Conservation (phyloP, 1,140 invertebrate genomes). For the Campoletis sonorensis region DNA sequence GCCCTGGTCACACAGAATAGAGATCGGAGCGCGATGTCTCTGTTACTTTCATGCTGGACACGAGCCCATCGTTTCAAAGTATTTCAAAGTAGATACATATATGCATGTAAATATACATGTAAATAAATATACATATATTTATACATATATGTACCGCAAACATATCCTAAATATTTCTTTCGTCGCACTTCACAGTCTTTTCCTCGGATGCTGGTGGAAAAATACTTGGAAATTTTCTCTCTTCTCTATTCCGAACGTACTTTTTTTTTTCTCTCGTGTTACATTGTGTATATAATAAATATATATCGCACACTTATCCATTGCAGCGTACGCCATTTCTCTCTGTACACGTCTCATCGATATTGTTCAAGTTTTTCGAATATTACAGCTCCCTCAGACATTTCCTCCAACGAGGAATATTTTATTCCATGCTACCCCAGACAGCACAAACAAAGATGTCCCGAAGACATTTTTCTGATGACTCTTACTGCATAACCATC, state of each 20-base stretch:
- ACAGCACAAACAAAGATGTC: no score
- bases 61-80: slow-evolving; percentile 66
- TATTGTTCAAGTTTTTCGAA: slow-evolving; percentile 24
- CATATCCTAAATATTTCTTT: slow-evolving; percentile 25
- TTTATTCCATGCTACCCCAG: background rate
- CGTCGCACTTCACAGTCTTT: slow-evolving; percentile 20
- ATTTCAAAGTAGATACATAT: slow-evolving; percentile 64
- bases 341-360: slow-evolving; percentile 35
- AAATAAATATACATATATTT: background rate
- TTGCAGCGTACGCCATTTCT: slow-evolving; percentile 8
- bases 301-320: background rate
- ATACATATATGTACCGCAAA: no score
- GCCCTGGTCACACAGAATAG: slow-evolving; percentile 57
- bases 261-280: slow-evolving; percentile 2
- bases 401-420: slow-evolving; percentile 13
- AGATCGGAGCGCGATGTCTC: slow-evolving; percentile 67
- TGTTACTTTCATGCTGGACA: slow-evolving; percentile 60
- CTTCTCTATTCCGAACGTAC: background rate
- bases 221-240: slow-evolving; percentile 5
- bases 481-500: no score
- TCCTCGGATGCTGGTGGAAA: slow-evolving; percentile 23
- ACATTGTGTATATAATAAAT: slow-evolving; percentile 7
- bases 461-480: no score
- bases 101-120: slow-evolving; percentile 4
- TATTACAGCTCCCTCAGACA: background rate